These are phyloP conservation scores for Trichonephila clavipes DNA, from an alignment of 1,140 invertebrate genomes.

Conservation along the genomic window DNA sequence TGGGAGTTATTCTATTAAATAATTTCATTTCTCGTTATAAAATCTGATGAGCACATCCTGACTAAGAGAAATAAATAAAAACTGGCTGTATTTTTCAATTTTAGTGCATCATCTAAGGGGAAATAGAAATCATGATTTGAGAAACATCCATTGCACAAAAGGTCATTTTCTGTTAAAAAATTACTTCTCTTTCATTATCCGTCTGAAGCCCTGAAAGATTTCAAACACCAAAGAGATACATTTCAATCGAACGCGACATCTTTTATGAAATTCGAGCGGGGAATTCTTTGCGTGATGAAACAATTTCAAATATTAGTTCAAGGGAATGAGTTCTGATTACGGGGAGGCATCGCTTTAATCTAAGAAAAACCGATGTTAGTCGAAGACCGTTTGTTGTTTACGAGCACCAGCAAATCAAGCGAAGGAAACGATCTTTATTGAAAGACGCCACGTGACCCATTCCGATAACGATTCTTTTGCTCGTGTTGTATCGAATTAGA, in stretches of 20 bases:
- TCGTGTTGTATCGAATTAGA: conserved; percentile 64
- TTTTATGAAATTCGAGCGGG: not conserved
- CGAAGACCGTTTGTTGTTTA: conserved; percentile 28
- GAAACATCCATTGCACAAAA: too few relatives aligned
- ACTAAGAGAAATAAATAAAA: too few relatives aligned
- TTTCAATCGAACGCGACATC: not conserved
- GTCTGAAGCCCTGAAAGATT: not conserved
- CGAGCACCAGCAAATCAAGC: conserved; percentile 46
- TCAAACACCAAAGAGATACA: not conserved
- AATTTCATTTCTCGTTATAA: too few relatives aligned
- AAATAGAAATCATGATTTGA: too few relatives aligned
- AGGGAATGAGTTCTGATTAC: conserved; percentile 26
- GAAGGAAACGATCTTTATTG: conserved; percentile 64
- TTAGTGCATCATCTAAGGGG: too few relatives aligned
- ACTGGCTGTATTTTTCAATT: too few relatives aligned
- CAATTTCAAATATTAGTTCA: conserved; percentile 32
- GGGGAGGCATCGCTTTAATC: conserved; percentile 43
- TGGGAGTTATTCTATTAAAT: too few relatives aligned
- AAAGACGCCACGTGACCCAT: conserved; percentile 65
- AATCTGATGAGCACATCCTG: too few relatives aligned
- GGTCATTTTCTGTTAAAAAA: too few relatives aligned
- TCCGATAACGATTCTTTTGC: conserved; percentile 70
- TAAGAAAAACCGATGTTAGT: not conserved
- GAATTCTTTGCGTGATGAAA: not conserved
- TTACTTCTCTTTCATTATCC: not conserved